Evolutionary conservation across 2,113 vertebrate species (phyloP).

Genomic region (Lasiurus borealis): DNA sequence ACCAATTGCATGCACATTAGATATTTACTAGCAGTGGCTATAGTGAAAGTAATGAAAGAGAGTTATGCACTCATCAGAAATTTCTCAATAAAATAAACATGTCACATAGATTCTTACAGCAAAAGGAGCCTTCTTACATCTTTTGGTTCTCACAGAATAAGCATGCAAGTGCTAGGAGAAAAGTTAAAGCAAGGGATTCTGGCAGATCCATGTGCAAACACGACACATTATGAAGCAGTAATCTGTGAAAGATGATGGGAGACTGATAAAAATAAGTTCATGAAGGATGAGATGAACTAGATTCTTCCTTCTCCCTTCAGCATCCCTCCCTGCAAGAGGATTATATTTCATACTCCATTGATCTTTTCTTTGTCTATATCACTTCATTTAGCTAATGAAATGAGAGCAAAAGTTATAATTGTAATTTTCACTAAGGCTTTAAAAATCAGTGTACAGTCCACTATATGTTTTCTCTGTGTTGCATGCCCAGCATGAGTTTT

Average conservation of each 20-base stretch:
- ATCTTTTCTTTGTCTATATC: background rate
- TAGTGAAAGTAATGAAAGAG: background rate
- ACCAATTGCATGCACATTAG: background rate
- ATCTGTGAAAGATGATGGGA: background rate
- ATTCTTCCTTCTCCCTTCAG: background rate
- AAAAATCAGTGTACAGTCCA: background rate
- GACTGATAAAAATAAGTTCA: background rate
- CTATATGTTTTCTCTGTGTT: background rate
- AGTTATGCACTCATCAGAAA: background rate
- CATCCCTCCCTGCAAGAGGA: background rate
- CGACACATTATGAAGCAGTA: background rate
- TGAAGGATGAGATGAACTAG: background rate
- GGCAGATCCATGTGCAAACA: background rate
- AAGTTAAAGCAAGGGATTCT: background rate
- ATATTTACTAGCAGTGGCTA: background rate
- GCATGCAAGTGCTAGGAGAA: background rate
- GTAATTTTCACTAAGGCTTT: background rate
- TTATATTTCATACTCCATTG: background rate
- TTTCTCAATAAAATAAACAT: constrained; percentile 40
- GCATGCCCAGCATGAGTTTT: background rate
- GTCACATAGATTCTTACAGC: background rate
- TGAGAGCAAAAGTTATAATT: background rate
- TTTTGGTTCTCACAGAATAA: background rate
- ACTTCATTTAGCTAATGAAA: constrained; percentile 1
- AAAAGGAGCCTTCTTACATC: background rate